A percentile compares a stretch with the other conserved stretches of the same genome.
Evolutionary conservation across 2,888 invertebrate genomes (phyloP).

Genomic region (Agapostemon virescens): DNA sequence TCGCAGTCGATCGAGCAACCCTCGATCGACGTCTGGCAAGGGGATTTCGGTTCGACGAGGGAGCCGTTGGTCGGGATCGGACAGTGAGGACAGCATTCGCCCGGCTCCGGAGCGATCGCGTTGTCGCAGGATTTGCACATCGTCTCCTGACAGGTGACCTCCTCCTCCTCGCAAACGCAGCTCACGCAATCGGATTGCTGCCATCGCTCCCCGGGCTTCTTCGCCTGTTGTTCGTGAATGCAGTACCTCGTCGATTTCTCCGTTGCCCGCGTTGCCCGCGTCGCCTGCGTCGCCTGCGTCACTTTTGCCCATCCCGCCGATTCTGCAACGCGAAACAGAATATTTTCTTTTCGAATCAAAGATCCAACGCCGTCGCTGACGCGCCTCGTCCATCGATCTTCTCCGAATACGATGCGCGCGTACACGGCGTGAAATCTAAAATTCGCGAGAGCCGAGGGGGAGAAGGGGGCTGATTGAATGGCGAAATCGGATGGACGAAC

Average conservation of each 20-base stretch:
- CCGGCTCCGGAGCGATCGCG: constrained; percentile 66
- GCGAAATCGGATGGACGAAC: not conserved
- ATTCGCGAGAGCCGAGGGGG: too few relatives aligned
- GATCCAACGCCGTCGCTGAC: not conserved
- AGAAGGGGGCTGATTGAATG: too few relatives aligned
- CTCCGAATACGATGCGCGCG: not conserved
- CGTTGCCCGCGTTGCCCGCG: constrained; percentile 10
- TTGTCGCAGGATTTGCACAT: constrained; percentile 77
- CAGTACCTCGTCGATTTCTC: constrained; percentile 58
- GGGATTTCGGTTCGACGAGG: constrained; percentile 42
- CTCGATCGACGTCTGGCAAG: constrained; percentile 54
- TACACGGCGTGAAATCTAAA: not conserved
- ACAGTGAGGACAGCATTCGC: constrained; percentile 76
- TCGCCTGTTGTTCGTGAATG: constrained; percentile 67
- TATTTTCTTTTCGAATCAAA: not conserved
- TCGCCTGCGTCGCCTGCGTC: too few relatives aligned
- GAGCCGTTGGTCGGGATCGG: constrained; percentile 53
- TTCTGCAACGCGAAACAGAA: constrained; percentile 61
- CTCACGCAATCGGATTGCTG: constrained; percentile 69
- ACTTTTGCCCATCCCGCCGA: constrained; percentile 66
- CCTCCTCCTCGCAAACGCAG: constrained; percentile 73
- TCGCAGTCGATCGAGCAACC: constrained; percentile 71
- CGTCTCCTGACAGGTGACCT: constrained; percentile 70
- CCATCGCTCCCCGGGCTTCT: constrained; percentile 68
- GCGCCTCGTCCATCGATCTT: not conserved